These are phyloP conservation scores for Phenacoccus solenopsis DNA, from an alignment of 1,140 invertebrate species.

Conservation along the genomic window DNA sequence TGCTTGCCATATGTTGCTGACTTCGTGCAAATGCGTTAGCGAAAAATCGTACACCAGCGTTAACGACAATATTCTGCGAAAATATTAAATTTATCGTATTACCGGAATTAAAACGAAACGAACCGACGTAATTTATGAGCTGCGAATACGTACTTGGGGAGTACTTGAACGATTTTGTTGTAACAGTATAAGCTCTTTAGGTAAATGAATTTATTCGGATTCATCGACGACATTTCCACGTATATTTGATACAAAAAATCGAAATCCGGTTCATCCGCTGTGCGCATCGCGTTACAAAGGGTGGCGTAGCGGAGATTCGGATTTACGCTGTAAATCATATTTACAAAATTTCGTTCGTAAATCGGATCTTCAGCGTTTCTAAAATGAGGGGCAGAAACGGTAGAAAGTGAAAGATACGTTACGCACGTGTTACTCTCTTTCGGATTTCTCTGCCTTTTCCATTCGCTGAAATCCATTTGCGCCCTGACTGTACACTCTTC, in stretches of 20 bases:
- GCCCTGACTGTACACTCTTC: background rate
- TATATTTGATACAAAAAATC: background rate
- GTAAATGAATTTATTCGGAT: background rate
- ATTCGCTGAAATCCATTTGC: background rate
- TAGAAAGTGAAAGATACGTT: background rate
- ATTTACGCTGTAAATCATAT: background rate
- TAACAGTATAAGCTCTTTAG: background rate
- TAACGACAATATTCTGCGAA: background rate
- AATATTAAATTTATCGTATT: background rate
- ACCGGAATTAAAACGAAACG: background rate
- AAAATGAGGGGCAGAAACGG: background rate
- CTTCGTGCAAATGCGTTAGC: slow-evolving; percentile 6
- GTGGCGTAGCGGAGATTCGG: background rate
- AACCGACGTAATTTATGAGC: background rate
- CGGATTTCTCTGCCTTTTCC: background rate
- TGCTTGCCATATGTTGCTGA: slow-evolving; percentile 10
- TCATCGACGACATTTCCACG: background rate
- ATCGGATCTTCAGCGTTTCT: background rate
- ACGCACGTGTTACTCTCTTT: background rate
- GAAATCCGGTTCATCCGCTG: background rate
- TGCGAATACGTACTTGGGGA: background rate
- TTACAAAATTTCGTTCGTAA: background rate
- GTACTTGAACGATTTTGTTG: background rate
- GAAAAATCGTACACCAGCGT: background rate
- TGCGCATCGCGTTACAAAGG: background rate